These are phyloP conservation scores for Serripes groenlandicus DNA, from an alignment of 2,888 invertebrate species.

Conservation along the genomic window DNA sequence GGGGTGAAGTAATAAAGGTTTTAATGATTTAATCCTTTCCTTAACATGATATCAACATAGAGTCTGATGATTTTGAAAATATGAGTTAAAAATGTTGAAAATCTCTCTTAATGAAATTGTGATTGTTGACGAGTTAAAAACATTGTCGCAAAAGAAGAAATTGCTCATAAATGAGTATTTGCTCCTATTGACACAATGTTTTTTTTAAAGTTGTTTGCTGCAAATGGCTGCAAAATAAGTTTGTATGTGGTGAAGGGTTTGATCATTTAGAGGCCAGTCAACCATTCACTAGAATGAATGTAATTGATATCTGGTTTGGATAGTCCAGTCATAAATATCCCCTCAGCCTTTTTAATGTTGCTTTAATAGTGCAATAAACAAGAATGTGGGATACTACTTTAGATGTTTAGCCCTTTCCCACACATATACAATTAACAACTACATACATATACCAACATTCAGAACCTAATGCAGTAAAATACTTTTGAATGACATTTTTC, in stretches of 20 bases:
- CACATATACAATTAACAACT: no score
- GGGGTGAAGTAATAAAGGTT: no score
- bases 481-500: no score
- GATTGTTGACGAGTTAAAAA: not conserved
- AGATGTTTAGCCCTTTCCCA: no score
- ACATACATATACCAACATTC: no score
- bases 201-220: no score
- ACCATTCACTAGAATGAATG: not conserved
- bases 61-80: not conserved
- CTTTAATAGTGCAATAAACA: slow-evolving; percentile 13
- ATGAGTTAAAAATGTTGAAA: not conserved
- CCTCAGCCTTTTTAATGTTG: slow-evolving; percentile 1
- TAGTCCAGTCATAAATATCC: not conserved
- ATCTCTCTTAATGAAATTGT: not conserved
- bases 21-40: no score
- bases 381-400: not conserved
- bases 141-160: not conserved
- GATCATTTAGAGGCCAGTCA: not conserved
- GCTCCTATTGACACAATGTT: not conserved
- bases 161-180: not conserved
- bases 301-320: not conserved
- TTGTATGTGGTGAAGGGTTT: no score
- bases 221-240: no score
- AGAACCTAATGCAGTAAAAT: no score
- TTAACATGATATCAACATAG: no score